Base-by-base conservation (phyloP, 2,888 invertebrate species). In the Agonum fuliginosum region DNA sequence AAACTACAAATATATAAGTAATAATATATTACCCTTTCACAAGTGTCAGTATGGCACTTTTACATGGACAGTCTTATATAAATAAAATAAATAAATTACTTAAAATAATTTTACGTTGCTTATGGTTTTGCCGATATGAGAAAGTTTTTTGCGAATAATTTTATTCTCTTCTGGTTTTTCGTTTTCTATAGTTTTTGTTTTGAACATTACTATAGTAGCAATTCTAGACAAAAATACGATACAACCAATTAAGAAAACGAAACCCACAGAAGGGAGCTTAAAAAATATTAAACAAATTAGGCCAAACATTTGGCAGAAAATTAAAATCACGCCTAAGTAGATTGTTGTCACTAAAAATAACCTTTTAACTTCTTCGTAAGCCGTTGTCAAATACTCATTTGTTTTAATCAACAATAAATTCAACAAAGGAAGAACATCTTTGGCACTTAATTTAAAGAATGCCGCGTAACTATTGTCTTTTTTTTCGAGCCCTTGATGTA, bases 61-160 rank as follows among this genome's bases (percentile, higher is more conserved):
- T 19, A 19, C 17, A 65, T 20, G 54, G 58, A 75, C 74, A 65
- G 74, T 74, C 71, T 71, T 48, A 37, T n/a, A 75, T 22, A 22
- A 48, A 48, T 48, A 75, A 75, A 51, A 34, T 51, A 75, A 75
- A 51, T 48, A 73, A 75, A 67, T 10, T n/a, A n/a, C 19, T 74
- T 74, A 74, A 48, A 74, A 75, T 75, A 75, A 51, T 67, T 75
- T 75, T 48, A 75, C 67, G 22, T 75, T 75, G 19, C 75, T 75
- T 10, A 75, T 75, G 6, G 67, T 75, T 34, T 75, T 75, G 3
- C 75, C 75, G 20, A 75, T 75, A 8, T 48, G 20, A 48, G 19
- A 20, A 6, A 75, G 22, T 10, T 37, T 48, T 48, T 65, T 75
- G 3, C 67, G 48, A 14, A 67, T 48, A 22, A 34, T 27, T 22